Evolutionary conservation across 2,888 invertebrate genomes (phyloP), one percentile per base, ranked within the genome.

Genomic region (Andrena flavipes): DNA sequence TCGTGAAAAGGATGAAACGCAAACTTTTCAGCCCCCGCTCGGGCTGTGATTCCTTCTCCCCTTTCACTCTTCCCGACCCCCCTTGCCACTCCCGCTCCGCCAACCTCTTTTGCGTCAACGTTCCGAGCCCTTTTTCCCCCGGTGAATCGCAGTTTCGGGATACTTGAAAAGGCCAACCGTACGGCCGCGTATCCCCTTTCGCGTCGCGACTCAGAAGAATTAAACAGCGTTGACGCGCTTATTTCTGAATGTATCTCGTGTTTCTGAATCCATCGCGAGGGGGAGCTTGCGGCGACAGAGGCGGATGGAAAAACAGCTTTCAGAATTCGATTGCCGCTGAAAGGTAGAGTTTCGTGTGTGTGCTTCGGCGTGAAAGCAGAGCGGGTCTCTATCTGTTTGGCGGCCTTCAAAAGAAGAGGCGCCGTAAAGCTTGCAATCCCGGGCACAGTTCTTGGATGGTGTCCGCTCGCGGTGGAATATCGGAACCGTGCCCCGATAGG

Each of bases 1-100:
- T 65, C 74, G 73, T 88, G 85, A 89, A 89, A 85, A 62, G 87
- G 80, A 87, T 81, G 88, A 82, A 87, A 84, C 87, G 82, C 76
- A 84, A 88, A 87, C 88, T 88, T 88, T 87, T 88, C 80, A 88
- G 67, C 81, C 77, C 30, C 49, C 2, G 74, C 48, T 64, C 65
- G 73, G 42, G 60, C 76, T 67, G 56, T 77, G 83, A 84, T 84
- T 84, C 76, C 79, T 84, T 80, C 74, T 49, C 68, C 33, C 16
- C 62, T 29, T 35, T 48, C 42, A 33, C 69, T 51, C 51, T 30
- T 33, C 23, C 56, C n/a, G n/a, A n/a, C n/a, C n/a, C n/a, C n/a
- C n/a, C n/a, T n/a, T n/a, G 54, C 49, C 67, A 13, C 54, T 60
- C 62, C 54, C 30, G 20, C 69, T 70, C 20, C 23, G 20, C 26